A percentile compares a stretch with the other conserved stretches of the same genome.
Evolutionary conservation across 2,113 vertebrate genomes (phyloP).

Genomic region (Chrysemys picta): DNA sequence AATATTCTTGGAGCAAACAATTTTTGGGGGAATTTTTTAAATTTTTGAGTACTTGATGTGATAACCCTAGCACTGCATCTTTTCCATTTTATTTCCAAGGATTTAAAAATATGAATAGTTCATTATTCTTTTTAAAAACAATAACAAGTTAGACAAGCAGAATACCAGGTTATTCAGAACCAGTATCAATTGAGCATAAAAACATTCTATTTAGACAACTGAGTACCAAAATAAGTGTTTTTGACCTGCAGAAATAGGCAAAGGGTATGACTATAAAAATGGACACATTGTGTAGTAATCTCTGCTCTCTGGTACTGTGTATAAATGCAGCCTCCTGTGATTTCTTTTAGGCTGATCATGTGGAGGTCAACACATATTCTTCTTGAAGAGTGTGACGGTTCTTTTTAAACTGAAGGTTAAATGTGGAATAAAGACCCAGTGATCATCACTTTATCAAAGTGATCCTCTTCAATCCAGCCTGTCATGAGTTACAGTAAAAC

Average conservation of each 20-base stretch:
- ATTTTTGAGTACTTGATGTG: too few relatives aligned
- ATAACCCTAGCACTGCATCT: too few relatives aligned
- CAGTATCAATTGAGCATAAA: neutral
- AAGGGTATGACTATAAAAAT: neutral
- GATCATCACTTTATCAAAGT: neutral
- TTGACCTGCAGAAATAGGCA: slow-evolving; percentile 26
- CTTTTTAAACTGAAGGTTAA: too few relatives aligned
- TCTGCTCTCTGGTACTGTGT: neutral
- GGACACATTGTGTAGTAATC: neutral
- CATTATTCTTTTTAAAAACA: neutral
- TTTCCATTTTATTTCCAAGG: too few relatives aligned
- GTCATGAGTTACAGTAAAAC: neutral
- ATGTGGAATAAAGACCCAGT: fast-evolving
- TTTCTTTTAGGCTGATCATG: neutral
- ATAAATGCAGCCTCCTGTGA: neutral
- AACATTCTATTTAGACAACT: neutral
- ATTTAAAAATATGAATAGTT: neutral
- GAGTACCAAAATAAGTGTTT: neutral
- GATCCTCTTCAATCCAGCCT: neutral
- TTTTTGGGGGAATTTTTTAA: too few relatives aligned
- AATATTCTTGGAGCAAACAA: neutral
- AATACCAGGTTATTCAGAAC: neutral
- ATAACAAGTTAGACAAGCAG: neutral
- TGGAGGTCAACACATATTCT: neutral
- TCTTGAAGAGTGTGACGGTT: neutral